Evolutionary conservation across 2,888 invertebrate species (phyloP).

Genomic region (Scrobipalpa costella): DNA sequence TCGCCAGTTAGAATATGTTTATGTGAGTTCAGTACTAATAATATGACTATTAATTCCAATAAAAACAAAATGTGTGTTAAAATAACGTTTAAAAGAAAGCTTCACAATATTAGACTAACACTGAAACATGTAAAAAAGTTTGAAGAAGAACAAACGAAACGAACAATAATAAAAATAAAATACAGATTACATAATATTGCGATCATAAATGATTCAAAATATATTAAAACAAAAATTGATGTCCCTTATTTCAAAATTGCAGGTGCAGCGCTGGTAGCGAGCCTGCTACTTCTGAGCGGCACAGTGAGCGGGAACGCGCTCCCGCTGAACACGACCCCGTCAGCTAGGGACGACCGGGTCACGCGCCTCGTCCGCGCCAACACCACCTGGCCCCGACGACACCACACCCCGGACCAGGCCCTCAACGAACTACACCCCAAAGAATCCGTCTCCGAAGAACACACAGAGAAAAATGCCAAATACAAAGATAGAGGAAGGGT

Average conservation of each 20-base stretch:
- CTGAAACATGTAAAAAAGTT: too few relatives aligned
- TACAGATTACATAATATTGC: neutral
- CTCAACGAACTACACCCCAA: constrained; percentile 70
- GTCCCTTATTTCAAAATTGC: constrained; percentile 43
- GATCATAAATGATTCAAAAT: neutral
- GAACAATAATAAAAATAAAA: neutral
- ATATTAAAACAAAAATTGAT: neutral
- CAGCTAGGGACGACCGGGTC: constrained; percentile 54
- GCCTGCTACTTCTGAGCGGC: constrained; percentile 69
- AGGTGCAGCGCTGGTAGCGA: constrained; percentile 76
- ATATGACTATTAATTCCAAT: too few relatives aligned
- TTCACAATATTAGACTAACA: too few relatives aligned
- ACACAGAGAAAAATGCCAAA: constrained; percentile 73
- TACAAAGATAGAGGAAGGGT: constrained; percentile 74
- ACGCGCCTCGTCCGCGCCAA: constrained; percentile 50
- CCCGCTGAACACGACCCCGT: constrained; percentile 57
- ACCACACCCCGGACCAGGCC: constrained; percentile 60
- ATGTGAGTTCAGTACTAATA: constrained; percentile 52
- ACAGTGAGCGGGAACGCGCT: constrained; percentile 59
- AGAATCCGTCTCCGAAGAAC: constrained; percentile 67
- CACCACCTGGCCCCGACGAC: constrained; percentile 52
- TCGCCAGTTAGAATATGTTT: constrained; percentile 80
- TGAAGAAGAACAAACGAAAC: too few relatives aligned
- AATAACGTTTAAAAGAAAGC: too few relatives aligned
- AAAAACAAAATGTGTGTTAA: too few relatives aligned